Evolutionary conservation across 2,113 vertebrate species (phyloP).

Genomic region (Charadrius vociferus): DNA sequence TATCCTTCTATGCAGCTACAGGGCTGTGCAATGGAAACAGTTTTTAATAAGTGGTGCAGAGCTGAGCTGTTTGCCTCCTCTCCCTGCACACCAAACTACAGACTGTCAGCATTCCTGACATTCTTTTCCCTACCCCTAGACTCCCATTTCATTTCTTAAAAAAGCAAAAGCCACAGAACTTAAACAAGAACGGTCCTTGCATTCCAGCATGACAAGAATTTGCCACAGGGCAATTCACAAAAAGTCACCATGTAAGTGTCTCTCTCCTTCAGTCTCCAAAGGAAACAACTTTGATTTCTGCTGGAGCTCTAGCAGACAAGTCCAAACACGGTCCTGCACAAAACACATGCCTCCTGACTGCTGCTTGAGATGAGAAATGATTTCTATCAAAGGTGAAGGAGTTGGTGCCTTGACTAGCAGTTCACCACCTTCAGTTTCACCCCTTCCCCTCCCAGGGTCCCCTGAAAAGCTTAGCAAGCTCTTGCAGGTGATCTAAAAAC

Average conservation of each 20-base stretch:
- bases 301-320: neutral
- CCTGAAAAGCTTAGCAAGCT: neutral
- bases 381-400: neutral
- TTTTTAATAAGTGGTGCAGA: neutral
- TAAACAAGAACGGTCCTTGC: neutral
- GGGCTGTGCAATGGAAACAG: neutral
- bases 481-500: neutral
- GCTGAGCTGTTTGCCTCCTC: neutral
- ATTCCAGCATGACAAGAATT: constrained; percentile 43
- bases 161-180: neutral
- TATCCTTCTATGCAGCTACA: neutral
- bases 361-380: neutral
- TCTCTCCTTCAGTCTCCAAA: neutral
- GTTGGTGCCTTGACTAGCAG: neutral
- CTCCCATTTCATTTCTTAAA: neutral
- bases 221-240: neutral
- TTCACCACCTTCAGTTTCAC: neutral
- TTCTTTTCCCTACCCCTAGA: constrained; percentile 42
- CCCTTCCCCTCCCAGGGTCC: neutral
- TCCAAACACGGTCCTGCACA: neutral
- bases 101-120: constrained; percentile 65
- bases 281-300: neutral
- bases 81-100: neutral
- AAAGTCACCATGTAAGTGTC: neutral
- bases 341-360: neutral